Evolutionary conservation across 2,797 vertebrate genomes (phyloP), one percentile per base, ranked within the genome.

Genomic region (Etheostoma nigrum): DNA sequence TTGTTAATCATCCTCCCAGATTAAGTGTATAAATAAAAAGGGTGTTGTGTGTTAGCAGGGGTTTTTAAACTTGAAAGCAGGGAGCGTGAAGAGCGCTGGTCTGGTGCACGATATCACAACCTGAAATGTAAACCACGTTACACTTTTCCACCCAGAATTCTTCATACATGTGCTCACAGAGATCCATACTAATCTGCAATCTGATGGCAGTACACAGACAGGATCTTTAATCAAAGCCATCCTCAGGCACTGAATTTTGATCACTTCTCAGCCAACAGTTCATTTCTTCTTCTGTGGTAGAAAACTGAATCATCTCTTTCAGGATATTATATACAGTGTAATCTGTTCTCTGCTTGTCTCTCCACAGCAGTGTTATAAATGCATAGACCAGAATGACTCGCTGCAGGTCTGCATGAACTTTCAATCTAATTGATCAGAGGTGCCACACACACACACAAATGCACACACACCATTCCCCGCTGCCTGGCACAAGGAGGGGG

Each of bases 1-100:
- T 93, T 90, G 89, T 91, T 92, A 94, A 94, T 93, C 92, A 93
- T 88, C 91, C 88, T 85, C 81, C 61, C 84, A 88, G 88, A 88
- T 92, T 92, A 94, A 89, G 72, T 70, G 76, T 78, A 73, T 90
- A 91, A 94, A 92, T 93, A 89, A 82, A 80, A 60, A 73, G 83
- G 61, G 47, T 74, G 75, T 53, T 74, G 57, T 74, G 69, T 67
- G 16, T 33, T 59, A 51, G 51, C 42, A 25, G 40, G 47, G 61
- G 64, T 5, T 12, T 76, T 67, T 27, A 55, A 75, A 59, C 49
- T 13, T 44, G 30, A 48, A 25, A n/a, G 45, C 5, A 4, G n/a
- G 30, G 21, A 19, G 53, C 3, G 6, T 44, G 30, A 5, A n/a
- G 54, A 14, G 30, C 23, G 63, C 51, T 23, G 55, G 47, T 2